Percentiles rank a stretch among this genome's conserved stretches.
Evolutionary conservation across 2,888 invertebrate genomes (phyloP).

Genomic region (Himalopsyche kuldschensis): DNA sequence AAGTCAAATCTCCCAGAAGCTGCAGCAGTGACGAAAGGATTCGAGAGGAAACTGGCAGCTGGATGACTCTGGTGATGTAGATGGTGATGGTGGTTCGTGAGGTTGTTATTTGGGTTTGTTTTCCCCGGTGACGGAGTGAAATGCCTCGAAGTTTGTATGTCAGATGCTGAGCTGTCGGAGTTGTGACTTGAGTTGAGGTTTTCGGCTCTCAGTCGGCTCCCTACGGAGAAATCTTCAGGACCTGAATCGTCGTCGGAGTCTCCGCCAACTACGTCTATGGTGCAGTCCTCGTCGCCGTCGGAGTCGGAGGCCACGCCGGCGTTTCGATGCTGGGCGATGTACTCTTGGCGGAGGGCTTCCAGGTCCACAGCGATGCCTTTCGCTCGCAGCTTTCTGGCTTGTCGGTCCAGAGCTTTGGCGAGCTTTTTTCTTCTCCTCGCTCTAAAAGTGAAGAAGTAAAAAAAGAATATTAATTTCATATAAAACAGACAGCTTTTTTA

Average conservation of each 20-base stretch:
- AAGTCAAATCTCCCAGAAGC: constrained; percentile 54
- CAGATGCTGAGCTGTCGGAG: constrained; percentile 52
- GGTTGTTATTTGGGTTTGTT: neutral
- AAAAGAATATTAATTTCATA: neutral
- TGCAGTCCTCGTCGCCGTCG: constrained; percentile 66
- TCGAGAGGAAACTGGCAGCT: neutral
- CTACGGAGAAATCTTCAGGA: constrained; percentile 66
- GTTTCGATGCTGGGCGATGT: constrained; percentile 76
- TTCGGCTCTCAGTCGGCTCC: constrained; percentile 61
- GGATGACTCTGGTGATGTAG: neutral
- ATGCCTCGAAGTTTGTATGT: constrained; percentile 54
- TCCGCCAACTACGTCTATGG: constrained; percentile 85
- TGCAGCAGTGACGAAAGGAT: constrained; percentile 29
- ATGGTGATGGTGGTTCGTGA: neutral
- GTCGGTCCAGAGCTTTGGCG: constrained; percentile 87
- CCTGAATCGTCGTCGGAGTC: constrained; percentile 73
- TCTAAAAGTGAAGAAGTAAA: constrained; percentile 47
- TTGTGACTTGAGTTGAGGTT: constrained; percentile 64
- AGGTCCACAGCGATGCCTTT: constrained; percentile 89
- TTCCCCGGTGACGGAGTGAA: constrained; percentile 56
- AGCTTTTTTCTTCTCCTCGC: constrained; percentile 89
- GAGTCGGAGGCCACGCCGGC: constrained; percentile 64
- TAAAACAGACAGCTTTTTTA: too few species aligned
- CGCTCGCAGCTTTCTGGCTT: constrained; percentile 88
- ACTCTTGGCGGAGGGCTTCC: constrained; percentile 81